Conservation (phyloP, 2,113 vertebrate genomes). For the Pseudopipra pipra region DNA sequence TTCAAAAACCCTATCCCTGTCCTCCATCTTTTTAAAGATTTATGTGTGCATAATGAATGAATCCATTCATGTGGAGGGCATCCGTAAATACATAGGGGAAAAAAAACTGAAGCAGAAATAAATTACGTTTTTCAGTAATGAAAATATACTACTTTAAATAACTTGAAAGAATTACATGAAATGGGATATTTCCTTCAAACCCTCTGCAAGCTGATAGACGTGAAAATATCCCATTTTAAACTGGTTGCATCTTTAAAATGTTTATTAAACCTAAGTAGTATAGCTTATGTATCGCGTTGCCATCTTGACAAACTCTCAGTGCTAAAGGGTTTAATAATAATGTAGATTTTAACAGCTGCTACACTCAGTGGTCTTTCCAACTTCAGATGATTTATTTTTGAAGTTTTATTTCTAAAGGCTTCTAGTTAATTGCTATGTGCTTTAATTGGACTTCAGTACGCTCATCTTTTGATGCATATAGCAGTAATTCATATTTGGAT, state of each 20-base stretch:
- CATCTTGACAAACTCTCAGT: constrained; percentile 7
- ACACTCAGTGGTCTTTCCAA: not conserved
- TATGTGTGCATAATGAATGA: not conserved
- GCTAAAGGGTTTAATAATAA: constrained; percentile 9
- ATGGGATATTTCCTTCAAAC: not conserved
- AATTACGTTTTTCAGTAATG: not conserved
- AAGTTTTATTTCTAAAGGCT: constrained; percentile 54
- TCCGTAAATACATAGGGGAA: not conserved
- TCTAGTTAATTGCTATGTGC: constrained; percentile 24
- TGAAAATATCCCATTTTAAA: not conserved
- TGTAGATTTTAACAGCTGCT: constrained; percentile 16
- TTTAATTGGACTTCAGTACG: constrained; percentile 18
- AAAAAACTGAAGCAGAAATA: not conserved
- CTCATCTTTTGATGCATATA: constrained; percentile 35
- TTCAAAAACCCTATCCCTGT: not conserved
- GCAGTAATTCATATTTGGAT: not conserved
- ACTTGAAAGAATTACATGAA: not conserved
- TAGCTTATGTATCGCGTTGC: not conserved
- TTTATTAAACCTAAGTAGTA: constrained; percentile 24
- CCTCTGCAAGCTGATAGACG: not conserved
- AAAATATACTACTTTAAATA: not conserved
- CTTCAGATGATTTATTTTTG: constrained; percentile 52
- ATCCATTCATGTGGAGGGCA: not conserved
- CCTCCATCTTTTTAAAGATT: not conserved
- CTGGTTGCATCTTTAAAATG: not conserved